Evolutionary conservation across 2,113 vertebrate species (phyloP).

Genomic region (Cyphotilapia sp.): DNA sequence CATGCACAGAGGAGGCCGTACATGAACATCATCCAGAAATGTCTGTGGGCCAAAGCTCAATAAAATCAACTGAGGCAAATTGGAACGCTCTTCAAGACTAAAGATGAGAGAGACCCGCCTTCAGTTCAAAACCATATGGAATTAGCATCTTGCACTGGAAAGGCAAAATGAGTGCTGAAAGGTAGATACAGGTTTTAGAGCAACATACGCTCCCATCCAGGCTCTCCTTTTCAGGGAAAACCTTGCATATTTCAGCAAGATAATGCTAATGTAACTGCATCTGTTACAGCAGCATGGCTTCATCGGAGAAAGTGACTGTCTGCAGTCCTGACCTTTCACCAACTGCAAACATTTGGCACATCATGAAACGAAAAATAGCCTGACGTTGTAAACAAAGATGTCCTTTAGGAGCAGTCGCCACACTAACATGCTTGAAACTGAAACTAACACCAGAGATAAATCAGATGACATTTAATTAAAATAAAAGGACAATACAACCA

Average conservation of each 20-base stretch:
- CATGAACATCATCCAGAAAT: neutral
- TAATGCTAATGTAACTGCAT: neutral
- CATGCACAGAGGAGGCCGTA: neutral
- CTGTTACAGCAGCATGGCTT: neutral
- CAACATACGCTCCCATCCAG: neutral
- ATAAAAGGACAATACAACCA: neutral
- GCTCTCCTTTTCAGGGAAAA: neutral
- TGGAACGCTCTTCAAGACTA: neutral
- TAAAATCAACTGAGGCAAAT: neutral
- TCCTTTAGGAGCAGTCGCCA: neutral
- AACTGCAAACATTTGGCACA: neutral
- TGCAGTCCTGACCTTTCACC: neutral
- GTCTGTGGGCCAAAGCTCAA: neutral
- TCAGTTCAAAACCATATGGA: neutral
- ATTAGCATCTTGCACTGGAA: neutral
- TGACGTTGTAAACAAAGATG: neutral
- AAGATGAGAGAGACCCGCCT: neutral
- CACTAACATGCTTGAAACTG: neutral
- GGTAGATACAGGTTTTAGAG: neutral
- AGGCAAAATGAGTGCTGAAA: neutral
- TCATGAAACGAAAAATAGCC: accelerated
- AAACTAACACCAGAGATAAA: neutral
- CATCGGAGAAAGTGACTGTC: neutral
- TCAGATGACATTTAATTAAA: neutral
- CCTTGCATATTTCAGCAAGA: neutral